Conservation (phyloP, 1,140 invertebrate genomes). For the Zophobas atratus region DNA sequence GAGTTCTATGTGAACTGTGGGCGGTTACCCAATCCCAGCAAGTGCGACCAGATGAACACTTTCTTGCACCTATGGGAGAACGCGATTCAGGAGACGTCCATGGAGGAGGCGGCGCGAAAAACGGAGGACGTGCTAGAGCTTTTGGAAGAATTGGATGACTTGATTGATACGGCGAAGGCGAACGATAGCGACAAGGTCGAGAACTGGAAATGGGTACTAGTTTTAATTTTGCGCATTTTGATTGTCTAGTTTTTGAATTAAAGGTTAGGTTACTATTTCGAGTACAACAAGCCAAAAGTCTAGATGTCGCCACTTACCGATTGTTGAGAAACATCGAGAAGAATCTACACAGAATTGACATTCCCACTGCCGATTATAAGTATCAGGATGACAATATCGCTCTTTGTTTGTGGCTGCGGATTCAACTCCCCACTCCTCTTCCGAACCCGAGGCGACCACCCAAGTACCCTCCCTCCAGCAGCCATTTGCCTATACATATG, state of each 20-base stretch:
- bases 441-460: constrained; percentile 62
- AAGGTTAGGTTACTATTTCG: constrained; percentile 69
- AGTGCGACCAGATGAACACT: constrained; percentile 73
- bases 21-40: constrained; percentile 75
- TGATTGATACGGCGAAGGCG: constrained; percentile 56
- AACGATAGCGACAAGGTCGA: constrained; percentile 56
- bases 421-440: constrained; percentile 68
- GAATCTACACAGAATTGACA: constrained; percentile 69
- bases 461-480: constrained; percentile 51
- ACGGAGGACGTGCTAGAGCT: constrained; percentile 69
- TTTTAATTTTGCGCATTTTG: background rate
- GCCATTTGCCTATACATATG: background rate
- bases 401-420: constrained; percentile 71
- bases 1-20: constrained; percentile 75
- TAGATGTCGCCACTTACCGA: constrained; percentile 71
- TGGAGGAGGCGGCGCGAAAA: constrained; percentile 66
- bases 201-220: constrained; percentile 69
- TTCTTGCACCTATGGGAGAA: constrained; percentile 76
- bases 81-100: constrained; percentile 68
- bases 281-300: constrained; percentile 68
- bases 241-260: constrained; percentile 8
- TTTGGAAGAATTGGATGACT: constrained; percentile 68
- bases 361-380: constrained; percentile 69
- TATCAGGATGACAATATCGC: constrained; percentile 68
- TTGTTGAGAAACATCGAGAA: constrained; percentile 71